phyloP scores from a whole-genome alignment of 2,797 vertebrate genomes.

The Limosa lapponica region DNA sequence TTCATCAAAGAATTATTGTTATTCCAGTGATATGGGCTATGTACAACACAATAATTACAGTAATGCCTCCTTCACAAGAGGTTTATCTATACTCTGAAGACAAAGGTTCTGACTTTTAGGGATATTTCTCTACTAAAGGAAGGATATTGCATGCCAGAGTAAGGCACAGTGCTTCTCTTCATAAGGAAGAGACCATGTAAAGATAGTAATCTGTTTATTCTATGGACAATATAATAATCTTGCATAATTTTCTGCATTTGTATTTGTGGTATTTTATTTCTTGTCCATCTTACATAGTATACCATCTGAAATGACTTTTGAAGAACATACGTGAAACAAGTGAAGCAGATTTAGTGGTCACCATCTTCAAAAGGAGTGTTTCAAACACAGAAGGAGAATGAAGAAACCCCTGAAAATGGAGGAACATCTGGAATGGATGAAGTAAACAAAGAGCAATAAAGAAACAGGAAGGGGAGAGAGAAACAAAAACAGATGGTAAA shows the following conservation, averaged over 20 bases:
- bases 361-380: neutral
- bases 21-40: neutral
- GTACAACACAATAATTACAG: neutral
- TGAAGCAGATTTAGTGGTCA: neutral
- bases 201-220: neutral
- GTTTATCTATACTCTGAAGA: neutral
- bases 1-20: neutral
- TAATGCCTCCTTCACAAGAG: neutral
- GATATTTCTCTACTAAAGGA: neutral
- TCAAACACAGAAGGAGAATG: neutral
- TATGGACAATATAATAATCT: neutral
- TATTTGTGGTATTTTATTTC: neutral
- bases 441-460: neutral
- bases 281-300: accelerated
- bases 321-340: neutral
- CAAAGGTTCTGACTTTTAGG: neutral
- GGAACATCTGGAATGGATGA: neutral
- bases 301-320: neutral
- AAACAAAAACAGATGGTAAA: neutral
- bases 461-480: neutral
- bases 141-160: neutral
- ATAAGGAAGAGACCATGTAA: neutral
- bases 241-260: neutral
- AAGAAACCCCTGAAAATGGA: neutral
- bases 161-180: neutral